Conservation (phyloP, 1,140 invertebrate genomes). For the Panagrolaimus sp. region DNA sequence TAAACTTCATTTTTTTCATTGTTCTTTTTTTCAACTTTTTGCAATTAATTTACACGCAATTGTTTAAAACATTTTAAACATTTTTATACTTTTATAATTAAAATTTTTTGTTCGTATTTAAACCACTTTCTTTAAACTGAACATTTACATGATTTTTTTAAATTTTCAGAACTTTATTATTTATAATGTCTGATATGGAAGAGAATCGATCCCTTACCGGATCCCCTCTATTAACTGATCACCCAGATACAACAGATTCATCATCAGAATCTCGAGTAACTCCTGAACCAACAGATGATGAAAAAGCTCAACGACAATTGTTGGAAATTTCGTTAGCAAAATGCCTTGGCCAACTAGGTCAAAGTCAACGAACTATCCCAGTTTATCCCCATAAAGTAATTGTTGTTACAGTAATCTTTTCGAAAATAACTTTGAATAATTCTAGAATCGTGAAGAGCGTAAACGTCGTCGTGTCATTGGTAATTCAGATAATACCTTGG, state of each 20-base stretch:
- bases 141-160: too few species aligned
- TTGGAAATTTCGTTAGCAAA: not conserved
- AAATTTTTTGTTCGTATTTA: too few species aligned
- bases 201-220: too few species aligned
- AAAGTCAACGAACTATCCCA: slow-evolving; percentile 1
- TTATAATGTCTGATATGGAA: too few species aligned
- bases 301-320: not conserved
- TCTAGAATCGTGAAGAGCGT: slow-evolving; percentile 20
- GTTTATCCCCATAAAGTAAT: slow-evolving; percentile 11
- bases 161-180: too few species aligned
- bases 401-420: not conserved
- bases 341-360: not conserved
- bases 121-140: too few species aligned
- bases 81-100: too few species aligned
- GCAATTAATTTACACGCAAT: too few species aligned
- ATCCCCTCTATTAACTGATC: too few species aligned
- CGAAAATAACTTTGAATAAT: not conserved
- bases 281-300: not conserved
- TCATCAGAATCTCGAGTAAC: not conserved
- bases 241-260: not conserved
- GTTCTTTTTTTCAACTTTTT: too few species aligned
- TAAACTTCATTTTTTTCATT: too few species aligned
- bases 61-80: too few species aligned
- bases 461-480: slow-evolving; percentile 44
- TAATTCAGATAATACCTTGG: slow-evolving; percentile 52